These are phyloP conservation scores for Rhinolophus sinicus DNA, from an alignment of 2,113 vertebrate species.

Conservation along the genomic window DNA sequence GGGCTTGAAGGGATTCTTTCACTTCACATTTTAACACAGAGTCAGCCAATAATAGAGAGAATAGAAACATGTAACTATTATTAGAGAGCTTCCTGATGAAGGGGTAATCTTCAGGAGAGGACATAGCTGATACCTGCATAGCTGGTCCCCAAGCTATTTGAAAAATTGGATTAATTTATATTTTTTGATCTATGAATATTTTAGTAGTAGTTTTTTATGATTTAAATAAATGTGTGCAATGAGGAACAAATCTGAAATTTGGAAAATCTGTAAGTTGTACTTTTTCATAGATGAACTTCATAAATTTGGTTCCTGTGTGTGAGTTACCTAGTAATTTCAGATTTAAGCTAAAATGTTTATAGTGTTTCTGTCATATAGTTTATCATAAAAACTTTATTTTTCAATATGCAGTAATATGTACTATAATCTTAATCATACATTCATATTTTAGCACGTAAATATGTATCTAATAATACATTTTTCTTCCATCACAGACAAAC, in stretches of 20 bases:
- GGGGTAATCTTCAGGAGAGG: background rate
- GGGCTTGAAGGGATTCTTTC: background rate
- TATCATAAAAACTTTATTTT: conserved; percentile 42
- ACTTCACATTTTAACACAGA: background rate
- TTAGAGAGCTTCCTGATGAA: background rate
- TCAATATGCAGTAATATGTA: background rate
- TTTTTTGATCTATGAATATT: conserved; percentile 8
- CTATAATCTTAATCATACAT: background rate
- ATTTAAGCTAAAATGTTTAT: conserved; percentile 38
- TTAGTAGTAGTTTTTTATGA: conserved; percentile 14
- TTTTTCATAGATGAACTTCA: background rate
- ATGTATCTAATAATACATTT: conserved; percentile 27
- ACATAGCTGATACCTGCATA: background rate
- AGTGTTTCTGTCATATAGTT: background rate
- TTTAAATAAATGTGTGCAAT: background rate
- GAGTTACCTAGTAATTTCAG: conserved; percentile 44
- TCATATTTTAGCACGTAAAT: background rate
- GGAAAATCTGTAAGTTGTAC: background rate
- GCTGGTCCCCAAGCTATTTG: background rate
- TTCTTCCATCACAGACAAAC: conserved; percentile 90
- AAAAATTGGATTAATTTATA: conserved; percentile 18
- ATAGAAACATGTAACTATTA: background rate
- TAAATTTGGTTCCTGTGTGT: background rate
- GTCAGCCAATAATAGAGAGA: background rate
- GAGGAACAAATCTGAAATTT: conserved; percentile 37